A percentile compares a stretch with the other conserved stretches of the same genome.
Evolutionary conservation across 2,797 vertebrate genomes (phyloP).

Genomic region (Enteromius treurensis): DNA sequence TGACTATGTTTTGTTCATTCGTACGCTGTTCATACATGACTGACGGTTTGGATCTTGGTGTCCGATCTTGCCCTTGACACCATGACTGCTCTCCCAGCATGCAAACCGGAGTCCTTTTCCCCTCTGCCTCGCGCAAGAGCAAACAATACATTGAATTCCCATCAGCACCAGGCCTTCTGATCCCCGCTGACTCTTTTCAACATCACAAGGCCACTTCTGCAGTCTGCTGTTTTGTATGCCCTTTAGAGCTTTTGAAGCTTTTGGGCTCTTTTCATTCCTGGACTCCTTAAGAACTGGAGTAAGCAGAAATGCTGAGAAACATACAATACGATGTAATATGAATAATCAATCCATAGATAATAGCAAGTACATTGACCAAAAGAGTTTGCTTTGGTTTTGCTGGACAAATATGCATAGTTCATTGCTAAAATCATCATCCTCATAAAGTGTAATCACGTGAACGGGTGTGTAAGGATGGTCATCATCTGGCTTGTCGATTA

Average conservation of each 20-base stretch:
- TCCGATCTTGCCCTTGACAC: slow-evolving; percentile 55
- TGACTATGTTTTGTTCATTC: slow-evolving; percentile 60
- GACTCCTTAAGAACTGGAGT: slow-evolving; percentile 27
- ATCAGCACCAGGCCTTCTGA: slow-evolving; percentile 53
- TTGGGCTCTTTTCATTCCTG: slow-evolving; percentile 25
- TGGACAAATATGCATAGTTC: slow-evolving; percentile 13
- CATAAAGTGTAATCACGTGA: neutral
- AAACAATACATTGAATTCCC: slow-evolving; percentile 52
- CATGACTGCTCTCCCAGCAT: slow-evolving; percentile 62
- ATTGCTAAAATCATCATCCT: neutral
- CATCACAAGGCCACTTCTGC: slow-evolving; percentile 40
- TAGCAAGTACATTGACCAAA: slow-evolving; percentile 24
- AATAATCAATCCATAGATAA: slow-evolving; percentile 11
- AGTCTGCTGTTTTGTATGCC: slow-evolving; percentile 47
- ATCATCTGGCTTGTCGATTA: slow-evolving; percentile 32
- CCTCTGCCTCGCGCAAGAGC: slow-evolving; percentile 61
- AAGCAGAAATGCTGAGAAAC: slow-evolving; percentile 2
- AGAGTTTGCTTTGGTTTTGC: slow-evolving; percentile 15
- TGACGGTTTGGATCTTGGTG: slow-evolving; percentile 55
- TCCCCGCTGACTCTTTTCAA: slow-evolving; percentile 50
- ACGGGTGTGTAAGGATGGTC: slow-evolving; percentile 16
- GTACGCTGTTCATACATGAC: slow-evolving; percentile 65
- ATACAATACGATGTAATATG: slow-evolving; percentile 10
- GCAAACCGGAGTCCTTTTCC: slow-evolving; percentile 54
- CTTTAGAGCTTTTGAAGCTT: slow-evolving; percentile 46